phyloP scores from a whole-genome alignment of 2,113 vertebrate species.

The Gallinago undulata region DNA sequence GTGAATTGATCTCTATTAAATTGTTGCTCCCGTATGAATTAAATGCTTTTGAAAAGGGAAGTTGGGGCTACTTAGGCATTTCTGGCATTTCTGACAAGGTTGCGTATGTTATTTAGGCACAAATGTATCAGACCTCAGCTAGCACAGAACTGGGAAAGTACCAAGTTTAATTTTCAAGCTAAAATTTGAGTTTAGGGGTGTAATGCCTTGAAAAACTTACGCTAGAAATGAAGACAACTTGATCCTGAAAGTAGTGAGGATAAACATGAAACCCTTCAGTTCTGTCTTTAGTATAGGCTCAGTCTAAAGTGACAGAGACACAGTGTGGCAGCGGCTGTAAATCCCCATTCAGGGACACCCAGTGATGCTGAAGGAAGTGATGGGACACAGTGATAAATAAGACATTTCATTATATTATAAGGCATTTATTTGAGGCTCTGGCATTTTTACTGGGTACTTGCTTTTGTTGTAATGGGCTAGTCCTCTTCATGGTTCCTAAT shows the following conservation, averaged over 20 bases:
- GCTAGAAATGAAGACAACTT: not conserved
- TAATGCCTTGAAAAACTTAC: not conserved
- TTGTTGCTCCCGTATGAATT: not conserved
- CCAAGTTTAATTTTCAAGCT: not conserved
- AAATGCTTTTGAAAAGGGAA: constrained; percentile 1
- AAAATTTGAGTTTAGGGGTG: not conserved
- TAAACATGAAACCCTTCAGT: not conserved
- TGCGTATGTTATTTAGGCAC: not conserved
- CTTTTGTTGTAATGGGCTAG: not conserved
- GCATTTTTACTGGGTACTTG: not conserved
- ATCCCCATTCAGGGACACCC: not conserved
- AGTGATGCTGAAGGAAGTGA: not conserved
- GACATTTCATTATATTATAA: not conserved
- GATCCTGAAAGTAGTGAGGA: not conserved
- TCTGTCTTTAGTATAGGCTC: not conserved
- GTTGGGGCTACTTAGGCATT: not conserved
- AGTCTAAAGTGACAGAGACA: not conserved
- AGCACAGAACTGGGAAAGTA: not conserved
- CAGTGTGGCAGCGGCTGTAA: not conserved
- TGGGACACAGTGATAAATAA: not conserved
- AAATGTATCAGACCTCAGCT: not conserved
- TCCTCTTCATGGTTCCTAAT: not conserved
- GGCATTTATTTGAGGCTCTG: not conserved
- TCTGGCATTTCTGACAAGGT: not conserved
- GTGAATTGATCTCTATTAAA: constrained; percentile 8